A percentile compares a stretch with the other conserved stretches of the same genome.
Evolutionary conservation across 2,797 vertebrate genomes (phyloP).

Genomic region (Spatula clypeata): DNA sequence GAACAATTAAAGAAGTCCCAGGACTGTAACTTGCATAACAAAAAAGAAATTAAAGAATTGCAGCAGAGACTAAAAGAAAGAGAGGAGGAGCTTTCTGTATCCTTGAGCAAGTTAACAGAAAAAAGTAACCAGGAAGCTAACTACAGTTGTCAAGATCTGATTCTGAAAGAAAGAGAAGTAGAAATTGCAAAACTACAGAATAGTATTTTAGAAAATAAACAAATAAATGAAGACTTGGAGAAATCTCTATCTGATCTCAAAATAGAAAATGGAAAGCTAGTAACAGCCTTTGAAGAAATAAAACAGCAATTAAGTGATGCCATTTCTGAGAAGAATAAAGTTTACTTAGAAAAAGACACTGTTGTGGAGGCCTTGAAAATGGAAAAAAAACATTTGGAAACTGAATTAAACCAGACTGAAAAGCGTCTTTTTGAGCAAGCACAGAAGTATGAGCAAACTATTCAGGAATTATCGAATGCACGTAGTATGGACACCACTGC

Average conservation of each 20-base stretch:
- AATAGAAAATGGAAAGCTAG: slow-evolving; percentile 88
- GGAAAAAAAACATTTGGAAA: slow-evolving; percentile 90
- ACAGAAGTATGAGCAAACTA: slow-evolving; percentile 89
- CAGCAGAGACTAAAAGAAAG: slow-evolving; percentile 84
- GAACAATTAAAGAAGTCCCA: slow-evolving; percentile 87
- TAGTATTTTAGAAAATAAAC: slow-evolving; percentile 85
- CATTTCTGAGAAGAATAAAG: slow-evolving; percentile 80
- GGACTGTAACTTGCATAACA: slow-evolving; percentile 79
- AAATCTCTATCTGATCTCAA: slow-evolving; percentile 89
- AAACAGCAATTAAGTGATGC: slow-evolving; percentile 86
- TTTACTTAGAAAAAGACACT: slow-evolving; percentile 88
- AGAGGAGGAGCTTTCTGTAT: slow-evolving; percentile 84
- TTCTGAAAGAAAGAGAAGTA: slow-evolving; percentile 81
- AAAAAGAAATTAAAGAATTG: slow-evolving; percentile 85
- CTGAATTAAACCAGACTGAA: slow-evolving; percentile 86
- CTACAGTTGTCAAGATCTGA: slow-evolving; percentile 46
- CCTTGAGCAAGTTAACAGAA: slow-evolving; percentile 76
- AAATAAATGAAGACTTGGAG: slow-evolving; percentile 83
- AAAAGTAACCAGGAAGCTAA: slow-evolving; percentile 58
- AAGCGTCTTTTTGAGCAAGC: slow-evolving; percentile 85
- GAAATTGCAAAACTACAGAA: slow-evolving; percentile 86
- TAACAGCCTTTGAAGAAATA: slow-evolving; percentile 80
- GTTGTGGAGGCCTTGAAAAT: slow-evolving; percentile 89
- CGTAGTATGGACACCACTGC: slow-evolving; percentile 87
- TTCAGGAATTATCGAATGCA: slow-evolving; percentile 87